Conservation (phyloP, 2,888 invertebrate genomes). For the Lagria hirta region DNA sequence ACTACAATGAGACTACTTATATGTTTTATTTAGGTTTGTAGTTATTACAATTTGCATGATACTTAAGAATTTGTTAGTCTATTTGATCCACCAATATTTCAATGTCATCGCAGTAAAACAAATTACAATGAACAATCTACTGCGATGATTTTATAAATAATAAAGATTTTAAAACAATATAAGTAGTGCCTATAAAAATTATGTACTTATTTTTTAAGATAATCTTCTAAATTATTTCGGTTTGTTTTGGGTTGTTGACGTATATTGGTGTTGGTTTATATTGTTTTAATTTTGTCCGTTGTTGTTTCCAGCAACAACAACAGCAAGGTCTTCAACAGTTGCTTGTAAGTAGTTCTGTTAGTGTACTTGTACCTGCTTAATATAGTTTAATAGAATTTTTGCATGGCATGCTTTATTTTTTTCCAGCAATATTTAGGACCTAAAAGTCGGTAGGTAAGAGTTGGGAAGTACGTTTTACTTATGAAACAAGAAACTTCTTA, state of each 20-base stretch:
- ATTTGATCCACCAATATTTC: constrained; percentile 8
- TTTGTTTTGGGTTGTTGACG: constrained; percentile 26
- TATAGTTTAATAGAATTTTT: constrained; percentile 30
- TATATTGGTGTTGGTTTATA: constrained; percentile 42
- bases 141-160: constrained; percentile 19
- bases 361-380: constrained; percentile 39
- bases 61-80: constrained; percentile 6
- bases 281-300: constrained; percentile 47
- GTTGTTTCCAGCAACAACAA: constrained; percentile 79
- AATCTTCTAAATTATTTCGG: constrained; percentile 10
- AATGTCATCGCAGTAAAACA: constrained; percentile 14
- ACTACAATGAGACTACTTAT: constrained; percentile 21
- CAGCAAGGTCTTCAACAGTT: constrained; percentile 90
- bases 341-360: constrained; percentile 73
- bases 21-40: constrained; percentile 23
- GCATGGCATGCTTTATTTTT: constrained; percentile 29
- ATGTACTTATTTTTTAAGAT: too few species aligned
- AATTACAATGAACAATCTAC: too few species aligned
- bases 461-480: too few species aligned
- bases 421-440: too few species aligned
- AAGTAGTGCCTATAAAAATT: constrained; percentile 22
- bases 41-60: constrained; percentile 22
- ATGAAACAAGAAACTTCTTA: too few species aligned
- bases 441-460: too few species aligned
- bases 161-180: constrained; percentile 22